phyloP scores from a whole-genome alignment of 1,140 invertebrate species.

The Magallana angulata region DNA sequence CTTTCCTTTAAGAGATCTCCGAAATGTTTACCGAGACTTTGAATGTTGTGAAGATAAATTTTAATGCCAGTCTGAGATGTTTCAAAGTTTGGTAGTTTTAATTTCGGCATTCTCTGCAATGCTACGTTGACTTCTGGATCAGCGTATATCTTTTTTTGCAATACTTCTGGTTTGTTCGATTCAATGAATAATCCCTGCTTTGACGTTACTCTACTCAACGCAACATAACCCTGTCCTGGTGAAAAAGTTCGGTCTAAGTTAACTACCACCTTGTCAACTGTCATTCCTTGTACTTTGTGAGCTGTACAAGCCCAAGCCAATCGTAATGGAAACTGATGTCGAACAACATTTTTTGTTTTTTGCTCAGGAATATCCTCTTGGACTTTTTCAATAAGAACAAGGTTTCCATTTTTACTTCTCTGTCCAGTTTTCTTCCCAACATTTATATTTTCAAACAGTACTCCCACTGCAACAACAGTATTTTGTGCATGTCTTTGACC shows the following conservation, averaged over 20 bases:
- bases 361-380: no score
- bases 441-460: no score
- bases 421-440: background rate
- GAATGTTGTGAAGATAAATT: constrained; percentile 15
- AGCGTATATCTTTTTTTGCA: constrained; percentile 36
- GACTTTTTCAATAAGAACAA: no score
- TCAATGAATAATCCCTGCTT: background rate
- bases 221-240: constrained; percentile 45
- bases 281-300: constrained; percentile 51
- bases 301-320: constrained; percentile 54
- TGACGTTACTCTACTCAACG: constrained; percentile 23
- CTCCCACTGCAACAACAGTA: no score
- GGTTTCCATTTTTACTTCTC: no score
- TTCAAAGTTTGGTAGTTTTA: background rate
- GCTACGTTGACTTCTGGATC: constrained; percentile 38
- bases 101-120: constrained; percentile 11
- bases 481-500: no score
- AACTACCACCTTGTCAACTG: constrained; percentile 38
- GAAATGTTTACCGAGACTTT: background rate
- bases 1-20: background rate
- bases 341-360: no score
- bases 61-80: background rate
- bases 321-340: no score
- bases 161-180: background rate
- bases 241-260: constrained; percentile 36